Evolutionary conservation across 2,113 vertebrate species (phyloP).

Genomic region (Probosciger aterrimus): DNA sequence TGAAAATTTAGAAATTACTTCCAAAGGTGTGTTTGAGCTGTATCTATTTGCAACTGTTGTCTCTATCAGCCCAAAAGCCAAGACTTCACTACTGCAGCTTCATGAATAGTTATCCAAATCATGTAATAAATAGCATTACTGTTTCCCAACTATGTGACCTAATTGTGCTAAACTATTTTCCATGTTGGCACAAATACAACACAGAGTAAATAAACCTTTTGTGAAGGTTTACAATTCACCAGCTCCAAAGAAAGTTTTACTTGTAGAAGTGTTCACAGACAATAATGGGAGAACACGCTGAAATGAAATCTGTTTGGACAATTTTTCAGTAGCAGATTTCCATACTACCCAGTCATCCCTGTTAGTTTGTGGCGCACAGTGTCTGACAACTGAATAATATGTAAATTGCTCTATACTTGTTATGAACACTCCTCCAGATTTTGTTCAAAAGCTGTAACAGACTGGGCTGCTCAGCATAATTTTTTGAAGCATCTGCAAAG

Average conservation of each 20-base stretch:
- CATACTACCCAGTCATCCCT: constrained; percentile 34
- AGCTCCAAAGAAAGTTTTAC: constrained; percentile 10
- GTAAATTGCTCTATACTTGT: constrained; percentile 61
- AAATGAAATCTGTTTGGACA: constrained; percentile 43
- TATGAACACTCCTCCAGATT: constrained; percentile 61
- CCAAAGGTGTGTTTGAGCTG: background rate
- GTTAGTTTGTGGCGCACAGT: constrained; percentile 1
- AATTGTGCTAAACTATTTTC: background rate
- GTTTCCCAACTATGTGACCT: background rate
- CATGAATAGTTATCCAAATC: background rate
- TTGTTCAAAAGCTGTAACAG: constrained; percentile 60
- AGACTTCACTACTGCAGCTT: background rate
- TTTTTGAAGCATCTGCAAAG: constrained; percentile 56
- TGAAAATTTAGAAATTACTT: background rate
- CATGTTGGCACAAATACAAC: background rate
- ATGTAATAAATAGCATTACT: background rate
- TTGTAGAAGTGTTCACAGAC: background rate
- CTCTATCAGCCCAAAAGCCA: background rate
- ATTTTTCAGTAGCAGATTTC: constrained; percentile 49
- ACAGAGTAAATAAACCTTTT: constrained; percentile 4
- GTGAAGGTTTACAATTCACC: background rate
- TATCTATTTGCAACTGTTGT: background rate
- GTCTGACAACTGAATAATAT: constrained; percentile 67
- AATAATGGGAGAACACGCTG: constrained; percentile 19
- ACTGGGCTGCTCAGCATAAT: constrained; percentile 55